Conservation (phyloP, 2,113 vertebrate genomes). For the Oenanthe melanoleuca region DNA sequence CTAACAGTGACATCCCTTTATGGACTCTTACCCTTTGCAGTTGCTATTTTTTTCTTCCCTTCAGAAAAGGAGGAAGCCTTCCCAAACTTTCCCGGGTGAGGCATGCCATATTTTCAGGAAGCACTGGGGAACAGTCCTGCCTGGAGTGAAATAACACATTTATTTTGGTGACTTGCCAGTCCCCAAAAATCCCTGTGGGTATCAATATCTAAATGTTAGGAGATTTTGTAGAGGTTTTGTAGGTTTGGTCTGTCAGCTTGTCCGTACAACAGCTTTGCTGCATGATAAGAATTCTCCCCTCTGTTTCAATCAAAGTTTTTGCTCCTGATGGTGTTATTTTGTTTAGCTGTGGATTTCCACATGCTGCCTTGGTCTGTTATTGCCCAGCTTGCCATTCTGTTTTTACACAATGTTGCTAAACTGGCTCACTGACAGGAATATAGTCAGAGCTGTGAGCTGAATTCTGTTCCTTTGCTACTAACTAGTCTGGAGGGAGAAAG, state of each 20-base stretch:
- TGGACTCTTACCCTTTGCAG: background rate
- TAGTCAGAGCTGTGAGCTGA: background rate
- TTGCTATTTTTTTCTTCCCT: background rate
- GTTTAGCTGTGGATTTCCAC: background rate
- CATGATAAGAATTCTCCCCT: background rate
- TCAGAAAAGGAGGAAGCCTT: background rate
- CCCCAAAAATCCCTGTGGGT: background rate
- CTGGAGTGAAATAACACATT: background rate
- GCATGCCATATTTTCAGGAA: background rate
- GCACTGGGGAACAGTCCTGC: background rate
- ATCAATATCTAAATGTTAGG: background rate
- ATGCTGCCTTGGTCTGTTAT: background rate
- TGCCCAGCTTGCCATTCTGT: background rate
- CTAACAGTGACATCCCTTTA: slow-evolving; percentile 21
- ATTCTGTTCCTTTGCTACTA: background rate
- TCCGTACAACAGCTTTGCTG: background rate
- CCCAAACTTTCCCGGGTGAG: background rate
- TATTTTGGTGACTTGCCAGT: background rate
- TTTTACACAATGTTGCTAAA: background rate
- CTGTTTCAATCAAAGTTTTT: background rate
- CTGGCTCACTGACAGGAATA: background rate
- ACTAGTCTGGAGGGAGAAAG: background rate
- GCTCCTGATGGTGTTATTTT: background rate
- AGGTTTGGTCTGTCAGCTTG: background rate
- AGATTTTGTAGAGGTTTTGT: background rate